Evolutionary conservation across 1,140 invertebrate genomes (phyloP), one percentile per base, ranked within the genome.

Genomic region (Pseudomyrmex pallidus): DNA sequence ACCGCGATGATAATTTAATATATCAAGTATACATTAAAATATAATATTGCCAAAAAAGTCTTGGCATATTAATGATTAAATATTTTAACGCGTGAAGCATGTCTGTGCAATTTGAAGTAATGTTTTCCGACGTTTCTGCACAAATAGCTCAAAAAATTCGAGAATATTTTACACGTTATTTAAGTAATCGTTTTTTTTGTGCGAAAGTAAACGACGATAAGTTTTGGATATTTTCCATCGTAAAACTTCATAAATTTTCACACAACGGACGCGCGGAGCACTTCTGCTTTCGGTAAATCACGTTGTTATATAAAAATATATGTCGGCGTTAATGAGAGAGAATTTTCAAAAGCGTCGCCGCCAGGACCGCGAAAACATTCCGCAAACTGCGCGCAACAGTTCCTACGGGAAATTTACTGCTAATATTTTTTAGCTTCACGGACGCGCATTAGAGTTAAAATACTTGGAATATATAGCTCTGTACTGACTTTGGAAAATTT

Each of bases 401-500:
- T 72, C 54, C 66, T 5, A 0, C 17, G 52, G 66, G 20, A 77
- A 77, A 88, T 88, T 88, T 85, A 85, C 67, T 50, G 67, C 61
- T 85, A 82, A 88, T 88, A 88, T 88, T 88, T 88, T 82, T 85
- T 84, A 67, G 73, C 52, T 25, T 72, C 22, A 64, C 48, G 22
- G 66, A 76, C 78, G 52, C 78, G 52, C 52, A 74, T 50, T 54
- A 57, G 64, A 63, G 52, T 62, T 88, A 85, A 87, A 88, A 88
- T 78, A 74, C 67, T 78, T 52, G 68, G 35, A 15, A 68, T 70
- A 74, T 74, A 85, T 74, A 59, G 78, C 62, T 66, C n/a, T 59
- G 74, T 88, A 77, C 74, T 70, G 87, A 86, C 80, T 80, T 62
- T 25, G 66, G 82, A 48, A 86, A 89, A 89, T 89, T 89, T 89